phyloP scores from a whole-genome alignment of 1,140 invertebrate species.

The Arion vulgaris region DNA sequence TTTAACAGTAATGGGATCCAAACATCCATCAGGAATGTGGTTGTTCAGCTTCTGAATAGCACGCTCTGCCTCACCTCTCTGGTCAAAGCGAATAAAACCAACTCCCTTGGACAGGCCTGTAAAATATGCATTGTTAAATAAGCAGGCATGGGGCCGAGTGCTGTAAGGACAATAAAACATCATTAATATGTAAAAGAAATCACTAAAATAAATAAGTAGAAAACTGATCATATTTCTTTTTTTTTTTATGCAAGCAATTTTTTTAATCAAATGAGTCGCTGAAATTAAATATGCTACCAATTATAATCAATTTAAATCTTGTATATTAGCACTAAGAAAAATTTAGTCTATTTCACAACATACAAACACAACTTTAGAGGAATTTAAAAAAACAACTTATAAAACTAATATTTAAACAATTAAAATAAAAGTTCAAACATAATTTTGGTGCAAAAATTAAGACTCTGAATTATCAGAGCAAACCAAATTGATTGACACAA shows the following conservation, averaged over 20 bases:
- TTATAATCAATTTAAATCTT: neutral
- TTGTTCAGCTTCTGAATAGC: slow-evolving; percentile 98
- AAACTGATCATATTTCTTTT: no score
- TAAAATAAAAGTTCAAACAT: neutral
- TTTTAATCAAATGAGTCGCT: no score
- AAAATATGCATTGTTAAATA: slow-evolving; percentile 27
- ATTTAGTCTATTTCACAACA: neutral
- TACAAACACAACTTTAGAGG: neutral
- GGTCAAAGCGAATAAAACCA: slow-evolving; percentile 99
- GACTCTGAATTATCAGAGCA: neutral
- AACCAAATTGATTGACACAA: no score
- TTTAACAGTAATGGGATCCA: slow-evolving; percentile 98
- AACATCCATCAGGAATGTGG: slow-evolving; percentile 90
- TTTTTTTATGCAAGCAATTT: no score
- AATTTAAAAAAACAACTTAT: neutral
- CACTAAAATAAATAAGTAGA: no score
- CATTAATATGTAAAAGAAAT: neutral
- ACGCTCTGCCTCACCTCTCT: slow-evolving; percentile 95
- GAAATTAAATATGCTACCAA: neutral
- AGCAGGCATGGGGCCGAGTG: neutral
- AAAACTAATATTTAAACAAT: neutral
- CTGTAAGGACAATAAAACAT: neutral
- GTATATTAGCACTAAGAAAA: neutral
- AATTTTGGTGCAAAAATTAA: neutral
- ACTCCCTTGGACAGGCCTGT: slow-evolving; percentile 97